A percentile compares a stretch with the other conserved stretches of the same genome.
Evolutionary conservation across 1,140 invertebrate genomes (phyloP).

Genomic region (Globodera ellingtonae): DNA sequence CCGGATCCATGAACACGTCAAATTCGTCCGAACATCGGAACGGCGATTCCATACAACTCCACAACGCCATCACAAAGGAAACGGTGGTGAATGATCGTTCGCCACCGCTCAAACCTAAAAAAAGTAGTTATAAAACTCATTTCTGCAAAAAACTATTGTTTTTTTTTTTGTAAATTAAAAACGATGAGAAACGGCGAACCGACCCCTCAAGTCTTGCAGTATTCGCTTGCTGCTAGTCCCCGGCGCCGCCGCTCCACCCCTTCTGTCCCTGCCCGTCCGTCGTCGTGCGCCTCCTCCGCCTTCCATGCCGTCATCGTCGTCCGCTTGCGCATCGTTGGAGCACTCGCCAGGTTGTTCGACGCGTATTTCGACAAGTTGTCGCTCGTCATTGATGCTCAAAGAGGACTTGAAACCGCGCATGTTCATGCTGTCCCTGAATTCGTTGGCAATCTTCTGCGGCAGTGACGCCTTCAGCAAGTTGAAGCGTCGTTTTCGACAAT

Average conservation of each 20-base stretch:
- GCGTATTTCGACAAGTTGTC: conserved; percentile 5
- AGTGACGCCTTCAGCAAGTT: conserved; percentile 9
- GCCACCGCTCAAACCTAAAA: conserved; percentile 78
- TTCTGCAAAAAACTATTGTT: conserved; percentile 19
- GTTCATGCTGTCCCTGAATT: conserved; percentile 28
- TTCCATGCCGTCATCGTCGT: neutral
- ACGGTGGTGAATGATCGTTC: conserved; percentile 92
- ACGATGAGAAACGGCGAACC: too few relatives aligned
- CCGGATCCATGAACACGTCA: conserved; percentile 87
- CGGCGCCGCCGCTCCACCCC: neutral
- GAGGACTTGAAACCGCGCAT: conserved; percentile 22
- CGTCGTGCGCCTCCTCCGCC: neutral
- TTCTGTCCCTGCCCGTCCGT: neutral
- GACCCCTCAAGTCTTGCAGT: conserved; percentile 36
- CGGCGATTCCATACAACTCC: conserved; percentile 85
- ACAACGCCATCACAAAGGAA: conserved; percentile 87
- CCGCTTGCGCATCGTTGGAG: conserved; percentile 36
- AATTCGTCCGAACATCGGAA: conserved; percentile 97
- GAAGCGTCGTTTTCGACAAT: conserved; percentile 6
- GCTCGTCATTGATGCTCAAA: conserved; percentile 33
- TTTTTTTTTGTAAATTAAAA: neutral
- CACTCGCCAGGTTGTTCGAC: conserved; percentile 15
- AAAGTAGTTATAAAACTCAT: conserved; percentile 21
- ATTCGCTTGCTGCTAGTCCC: conserved; percentile 26
- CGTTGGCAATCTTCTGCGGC: conserved; percentile 20